Percentiles rank a stretch among this genome's conserved stretches.
These are phyloP conservation scores for Drosophila nebulosa DNA, from an alignment of 1,140 invertebrate species.

Conservation along the genomic window DNA sequence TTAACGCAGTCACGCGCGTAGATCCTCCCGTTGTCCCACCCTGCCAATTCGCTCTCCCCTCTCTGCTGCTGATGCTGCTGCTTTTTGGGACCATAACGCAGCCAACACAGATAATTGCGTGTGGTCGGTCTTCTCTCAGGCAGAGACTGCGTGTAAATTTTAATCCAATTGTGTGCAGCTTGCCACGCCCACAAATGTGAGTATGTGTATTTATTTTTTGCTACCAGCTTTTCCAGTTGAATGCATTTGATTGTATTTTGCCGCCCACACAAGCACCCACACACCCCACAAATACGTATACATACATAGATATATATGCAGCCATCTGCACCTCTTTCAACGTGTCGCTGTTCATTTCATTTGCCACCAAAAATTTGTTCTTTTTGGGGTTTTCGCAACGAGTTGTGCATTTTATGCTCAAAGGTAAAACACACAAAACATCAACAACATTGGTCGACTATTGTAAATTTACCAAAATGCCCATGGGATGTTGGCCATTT, in stretches of 20 bases:
- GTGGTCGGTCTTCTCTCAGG: slow-evolving; percentile 39
- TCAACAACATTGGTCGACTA: slow-evolving; percentile 12
- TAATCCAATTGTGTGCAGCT: slow-evolving; percentile 78
- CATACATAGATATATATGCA: slow-evolving; percentile 12
- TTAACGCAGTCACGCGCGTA: slow-evolving; percentile 73
- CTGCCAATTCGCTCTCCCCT: not conserved
- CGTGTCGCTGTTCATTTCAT: slow-evolving; percentile 56
- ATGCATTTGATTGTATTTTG: slow-evolving; percentile 78
- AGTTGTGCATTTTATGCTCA: slow-evolving; percentile 51
- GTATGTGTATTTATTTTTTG: slow-evolving; percentile 72
- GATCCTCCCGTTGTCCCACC: slow-evolving; percentile 13
- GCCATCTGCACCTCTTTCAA: slow-evolving; percentile 11
- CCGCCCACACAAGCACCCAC: slow-evolving; percentile 10
- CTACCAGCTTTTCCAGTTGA: slow-evolving; percentile 70
- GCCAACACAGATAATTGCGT: slow-evolving; percentile 60
- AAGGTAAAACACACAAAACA: slow-evolving; percentile 57
- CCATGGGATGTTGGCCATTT: not conserved
- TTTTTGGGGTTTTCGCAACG: slow-evolving; percentile 23
- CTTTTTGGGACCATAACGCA: not conserved
- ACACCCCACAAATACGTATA: slow-evolving; percentile 25
- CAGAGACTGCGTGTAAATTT: slow-evolving; percentile 70
- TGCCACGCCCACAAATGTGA: slow-evolving; percentile 29
- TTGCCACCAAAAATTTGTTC: slow-evolving; percentile 62
- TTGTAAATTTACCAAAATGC: slow-evolving; percentile 8
- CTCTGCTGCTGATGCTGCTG: not conserved